Evolutionary conservation across 2,797 vertebrate genomes (phyloP).

Genomic region (Eulemur coronatus): DNA sequence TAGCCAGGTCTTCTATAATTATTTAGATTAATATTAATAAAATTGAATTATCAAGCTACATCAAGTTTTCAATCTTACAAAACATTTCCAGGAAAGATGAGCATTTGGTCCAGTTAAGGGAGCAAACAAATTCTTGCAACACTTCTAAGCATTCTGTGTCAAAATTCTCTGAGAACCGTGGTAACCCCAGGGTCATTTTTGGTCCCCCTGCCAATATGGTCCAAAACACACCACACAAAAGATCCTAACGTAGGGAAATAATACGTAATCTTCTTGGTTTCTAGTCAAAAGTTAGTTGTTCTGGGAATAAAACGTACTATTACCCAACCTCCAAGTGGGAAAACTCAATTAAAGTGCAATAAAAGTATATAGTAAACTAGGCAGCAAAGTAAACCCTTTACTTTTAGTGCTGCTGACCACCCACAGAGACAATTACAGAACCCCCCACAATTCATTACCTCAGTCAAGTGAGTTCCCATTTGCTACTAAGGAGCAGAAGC

Average conservation of each 20-base stretch:
- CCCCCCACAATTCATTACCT: background rate
- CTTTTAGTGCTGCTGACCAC: conserved; percentile 47
- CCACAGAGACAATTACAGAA: background rate
- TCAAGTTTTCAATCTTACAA: conserved; percentile 36
- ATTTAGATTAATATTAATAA: conserved; percentile 59
- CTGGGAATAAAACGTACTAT: conserved; percentile 66
- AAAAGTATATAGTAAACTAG: conserved; percentile 49
- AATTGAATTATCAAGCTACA: conserved; percentile 41
- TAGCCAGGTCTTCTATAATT: conserved; percentile 41
- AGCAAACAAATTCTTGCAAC: conserved; percentile 51
- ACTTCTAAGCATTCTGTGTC: conserved; percentile 15
- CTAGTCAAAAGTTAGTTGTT: conserved; percentile 68
- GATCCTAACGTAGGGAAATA: conserved; percentile 68
- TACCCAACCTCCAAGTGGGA: background rate
- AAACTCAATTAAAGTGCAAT: conserved; percentile 70
- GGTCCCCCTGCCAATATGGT: conserved; percentile 47
- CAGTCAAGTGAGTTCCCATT: conserved; percentile 60
- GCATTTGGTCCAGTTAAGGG: conserved; percentile 24
- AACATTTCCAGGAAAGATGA: conserved; percentile 47
- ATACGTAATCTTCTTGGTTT: conserved; percentile 55
- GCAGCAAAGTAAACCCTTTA: conserved; percentile 50
- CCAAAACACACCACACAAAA: conserved; percentile 64
- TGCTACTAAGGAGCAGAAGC: conserved; percentile 55
- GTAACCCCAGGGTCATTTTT: conserved; percentile 44
- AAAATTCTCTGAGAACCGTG: conserved; percentile 43